phyloP scores from a whole-genome alignment of 2,888 invertebrate genomes.

The Zootermopsis nevadensis region DNA sequence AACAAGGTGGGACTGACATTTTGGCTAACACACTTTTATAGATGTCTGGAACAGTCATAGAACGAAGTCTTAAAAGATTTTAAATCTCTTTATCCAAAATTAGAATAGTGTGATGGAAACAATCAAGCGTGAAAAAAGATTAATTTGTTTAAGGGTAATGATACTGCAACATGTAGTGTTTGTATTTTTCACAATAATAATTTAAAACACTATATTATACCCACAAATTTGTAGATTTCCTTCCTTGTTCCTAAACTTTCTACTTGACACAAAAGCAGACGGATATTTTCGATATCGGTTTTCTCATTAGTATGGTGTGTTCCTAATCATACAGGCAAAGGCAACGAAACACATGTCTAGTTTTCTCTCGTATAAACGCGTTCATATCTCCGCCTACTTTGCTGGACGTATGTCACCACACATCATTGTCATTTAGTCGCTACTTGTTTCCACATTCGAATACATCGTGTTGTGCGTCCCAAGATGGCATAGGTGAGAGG shows the following conservation, averaged over 20 bases:
- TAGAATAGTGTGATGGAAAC: too few relatives aligned
- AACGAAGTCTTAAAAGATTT: too few relatives aligned
- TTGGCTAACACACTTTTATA: too few relatives aligned
- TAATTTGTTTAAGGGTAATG: too few relatives aligned
- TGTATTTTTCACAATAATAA: too few relatives aligned
- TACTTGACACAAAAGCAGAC: neutral
- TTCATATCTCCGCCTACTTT: constrained; percentile 25
- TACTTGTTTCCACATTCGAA: neutral
- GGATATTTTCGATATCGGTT: neutral
- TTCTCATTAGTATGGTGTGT: neutral
- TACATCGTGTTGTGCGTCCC: neutral
- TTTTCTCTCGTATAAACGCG: constrained; percentile 20
- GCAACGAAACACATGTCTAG: neutral
- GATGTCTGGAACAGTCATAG: too few relatives aligned
- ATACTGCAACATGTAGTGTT: too few relatives aligned
- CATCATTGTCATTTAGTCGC: constrained; percentile 21
- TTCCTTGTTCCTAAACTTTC: neutral
- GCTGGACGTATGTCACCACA: neutral
- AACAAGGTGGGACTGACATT: too few relatives aligned
- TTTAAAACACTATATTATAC: too few relatives aligned
- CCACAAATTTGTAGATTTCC: too few relatives aligned
- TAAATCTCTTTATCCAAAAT: too few relatives aligned
- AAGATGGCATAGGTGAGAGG: constrained; percentile 9
- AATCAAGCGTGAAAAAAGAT: too few relatives aligned
- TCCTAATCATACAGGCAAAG: neutral